Conservation (phyloP, 2,113 vertebrate species). For the Kryptolebias marmoratus region DNA sequence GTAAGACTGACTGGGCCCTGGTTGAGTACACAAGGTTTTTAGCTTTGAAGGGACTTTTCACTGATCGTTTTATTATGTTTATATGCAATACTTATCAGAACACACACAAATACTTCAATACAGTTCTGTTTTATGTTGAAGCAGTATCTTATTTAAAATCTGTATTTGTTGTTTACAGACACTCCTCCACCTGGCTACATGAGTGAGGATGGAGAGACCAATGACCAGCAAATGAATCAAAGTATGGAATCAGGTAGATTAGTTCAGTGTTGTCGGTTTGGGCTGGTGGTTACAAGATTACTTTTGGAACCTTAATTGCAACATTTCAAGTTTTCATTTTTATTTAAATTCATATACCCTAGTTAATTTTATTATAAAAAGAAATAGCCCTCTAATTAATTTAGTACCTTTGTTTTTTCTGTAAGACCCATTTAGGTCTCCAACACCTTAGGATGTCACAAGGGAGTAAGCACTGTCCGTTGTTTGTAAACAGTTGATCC, state of each 20-base stretch:
- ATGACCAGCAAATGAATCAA: conserved; percentile 97
- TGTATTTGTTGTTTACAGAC: conserved; percentile 78
- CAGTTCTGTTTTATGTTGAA: background rate
- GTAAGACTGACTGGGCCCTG: too few species aligned
- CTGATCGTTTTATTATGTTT: background rate
- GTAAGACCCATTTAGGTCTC: too few species aligned
- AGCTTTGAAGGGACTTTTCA: too few species aligned
- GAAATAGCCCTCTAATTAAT: too few species aligned
- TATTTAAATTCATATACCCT: too few species aligned
- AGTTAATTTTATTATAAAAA: too few species aligned
- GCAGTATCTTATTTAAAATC: background rate
- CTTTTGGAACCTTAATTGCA: background rate
- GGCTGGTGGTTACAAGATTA: background rate
- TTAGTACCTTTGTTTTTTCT: too few species aligned
- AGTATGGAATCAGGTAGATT: conserved; percentile 97
- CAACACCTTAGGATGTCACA: too few species aligned
- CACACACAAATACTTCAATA: background rate
- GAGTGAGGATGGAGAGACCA: conserved; percentile 99
- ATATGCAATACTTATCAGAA: background rate
- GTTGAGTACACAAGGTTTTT: too few species aligned
- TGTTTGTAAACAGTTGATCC: background rate
- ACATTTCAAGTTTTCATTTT: background rate
- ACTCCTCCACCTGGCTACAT: conserved; percentile 98
- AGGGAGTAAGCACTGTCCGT: background rate
- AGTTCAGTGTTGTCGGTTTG: background rate